Base-by-base conservation (phyloP, 2,888 invertebrate species). In the Gastrophysa polygoni region DNA sequence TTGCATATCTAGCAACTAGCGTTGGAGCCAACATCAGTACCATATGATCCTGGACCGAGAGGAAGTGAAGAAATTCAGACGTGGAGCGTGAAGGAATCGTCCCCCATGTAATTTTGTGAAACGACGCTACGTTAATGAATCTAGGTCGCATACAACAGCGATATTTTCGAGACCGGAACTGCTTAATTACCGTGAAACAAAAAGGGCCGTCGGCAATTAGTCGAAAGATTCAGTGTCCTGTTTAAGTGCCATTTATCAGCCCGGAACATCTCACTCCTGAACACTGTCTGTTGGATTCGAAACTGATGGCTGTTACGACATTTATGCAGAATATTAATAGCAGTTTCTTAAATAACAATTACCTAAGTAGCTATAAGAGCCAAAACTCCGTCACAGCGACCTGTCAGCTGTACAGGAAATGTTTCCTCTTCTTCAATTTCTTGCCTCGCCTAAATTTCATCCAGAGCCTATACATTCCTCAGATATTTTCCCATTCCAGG, bases 191-290 rank as follows among this genome's bases (percentile, higher is more conserved):
- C 24, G 54, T 43, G 54, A 54, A 38, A 54, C 54, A 54, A 54
- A 54, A 54, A 54, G 29, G 44, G 44, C 43, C 54, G 43, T 10
- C 54, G 28, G 52, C 55, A 59, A 55, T 59, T 55, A 59, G 55
- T 59, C 49, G 54, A 34, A 48, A 59, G 47, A 54, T 48, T 48
- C 48, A 59, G 24, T 55, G 48, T 49, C 29, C 47, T 18, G 51
- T 38, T 55, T 52, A 6, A 54, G 21, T 43, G 49, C 18, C 52
- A 43, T 54, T 49, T 43, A 55, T 59, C 38, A 52, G 34, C 24
- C 24, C 24, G 24, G 24, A 24, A 24, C 24, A 7, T 38, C 17
- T 17, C 16, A 8, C 49, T 29, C 17, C 28, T 16, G 14, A 11
- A 29, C 49, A 49, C 14, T 49, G 28, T 49, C 29, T 14, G 16